A percentile compares a stretch with the other conserved stretches of the same genome.
These are phyloP conservation scores for Plectrocnemia conspersa DNA, from an alignment of 1,140 invertebrate genomes.

Conservation along the genomic window DNA sequence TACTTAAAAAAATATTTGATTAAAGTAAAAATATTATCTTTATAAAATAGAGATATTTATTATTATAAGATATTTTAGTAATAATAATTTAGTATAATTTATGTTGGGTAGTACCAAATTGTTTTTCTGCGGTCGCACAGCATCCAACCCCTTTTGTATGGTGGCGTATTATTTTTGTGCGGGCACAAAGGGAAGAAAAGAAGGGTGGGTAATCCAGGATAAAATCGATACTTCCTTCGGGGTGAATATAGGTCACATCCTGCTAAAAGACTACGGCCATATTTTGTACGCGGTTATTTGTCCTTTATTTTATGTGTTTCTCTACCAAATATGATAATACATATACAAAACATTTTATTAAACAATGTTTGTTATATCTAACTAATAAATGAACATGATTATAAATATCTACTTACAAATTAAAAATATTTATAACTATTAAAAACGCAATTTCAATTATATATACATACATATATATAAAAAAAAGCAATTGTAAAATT, in stretches of 20 bases:
- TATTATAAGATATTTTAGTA: no score
- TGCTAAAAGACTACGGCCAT: constrained; percentile 25
- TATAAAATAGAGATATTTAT: not conserved
- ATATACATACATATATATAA: no score
- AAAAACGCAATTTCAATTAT: no score
- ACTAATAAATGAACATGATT: no score
- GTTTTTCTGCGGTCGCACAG: constrained; percentile 6
- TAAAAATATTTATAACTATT: no score
- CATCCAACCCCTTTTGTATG: constrained; percentile 16
- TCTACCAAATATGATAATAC: not conserved
- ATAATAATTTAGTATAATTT: no score
- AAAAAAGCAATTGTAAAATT: no score
- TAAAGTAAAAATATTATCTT: no score
- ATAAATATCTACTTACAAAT: no score
- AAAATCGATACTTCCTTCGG: constrained; percentile 28
- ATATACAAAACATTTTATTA: not conserved
- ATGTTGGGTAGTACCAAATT: no score
- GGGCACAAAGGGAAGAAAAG: constrained; percentile 19
- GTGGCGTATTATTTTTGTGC: constrained; percentile 23
- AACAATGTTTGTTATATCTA: no score
- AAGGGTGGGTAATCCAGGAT: constrained; percentile 26
- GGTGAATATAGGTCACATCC: constrained; percentile 29
- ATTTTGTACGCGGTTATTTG: constrained; percentile 7
- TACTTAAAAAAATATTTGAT: no score
- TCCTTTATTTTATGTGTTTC: not conserved